A percentile compares a stretch with the other conserved stretches of the same genome.
phyloP scores from a whole-genome alignment of 1,140 invertebrate species.

The Papilio helenus region DNA sequence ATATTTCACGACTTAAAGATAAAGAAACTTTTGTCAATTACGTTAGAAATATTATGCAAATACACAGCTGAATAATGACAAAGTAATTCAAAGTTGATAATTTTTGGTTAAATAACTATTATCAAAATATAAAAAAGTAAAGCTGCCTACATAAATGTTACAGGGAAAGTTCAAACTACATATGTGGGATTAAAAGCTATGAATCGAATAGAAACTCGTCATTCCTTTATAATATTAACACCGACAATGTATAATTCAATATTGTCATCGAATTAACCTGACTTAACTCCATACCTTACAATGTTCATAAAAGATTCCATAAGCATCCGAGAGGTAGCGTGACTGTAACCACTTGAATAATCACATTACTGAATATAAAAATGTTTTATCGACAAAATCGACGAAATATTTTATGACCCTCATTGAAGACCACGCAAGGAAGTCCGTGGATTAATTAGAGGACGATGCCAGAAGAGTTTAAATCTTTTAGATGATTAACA shows the following conservation, averaged over 20 bases:
- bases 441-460: conserved; percentile 35
- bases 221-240: conserved; percentile 22
- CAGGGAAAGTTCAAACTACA: conserved; percentile 17
- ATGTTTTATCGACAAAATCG: conserved; percentile 37
- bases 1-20: not conserved
- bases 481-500: conserved; percentile 24
- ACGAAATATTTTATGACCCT: conserved; percentile 26
- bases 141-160: not conserved
- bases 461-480: conserved; percentile 28
- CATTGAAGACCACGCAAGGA: conserved; percentile 22
- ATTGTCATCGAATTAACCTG: conserved; percentile 32
- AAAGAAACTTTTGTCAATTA: not conserved
- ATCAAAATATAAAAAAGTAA: not conserved
- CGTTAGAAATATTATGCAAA: not conserved
- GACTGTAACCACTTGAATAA: conserved; percentile 33
- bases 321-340: conserved; percentile 23
- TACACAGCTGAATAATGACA: not conserved
- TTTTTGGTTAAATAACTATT: not conserved
- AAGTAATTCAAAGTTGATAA: not conserved
- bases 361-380: conserved; percentile 22
- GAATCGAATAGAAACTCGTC: conserved; percentile 23
- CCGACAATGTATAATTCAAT: conserved; percentile 35
- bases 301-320: conserved; percentile 30
- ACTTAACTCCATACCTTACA: conserved; percentile 30
- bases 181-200: conserved; percentile 21